A percentile compares a stretch with the other conserved stretches of the same genome.
Conservation (phyloP, 2,113 vertebrate genomes). For the Carassius gibelio region DNA sequence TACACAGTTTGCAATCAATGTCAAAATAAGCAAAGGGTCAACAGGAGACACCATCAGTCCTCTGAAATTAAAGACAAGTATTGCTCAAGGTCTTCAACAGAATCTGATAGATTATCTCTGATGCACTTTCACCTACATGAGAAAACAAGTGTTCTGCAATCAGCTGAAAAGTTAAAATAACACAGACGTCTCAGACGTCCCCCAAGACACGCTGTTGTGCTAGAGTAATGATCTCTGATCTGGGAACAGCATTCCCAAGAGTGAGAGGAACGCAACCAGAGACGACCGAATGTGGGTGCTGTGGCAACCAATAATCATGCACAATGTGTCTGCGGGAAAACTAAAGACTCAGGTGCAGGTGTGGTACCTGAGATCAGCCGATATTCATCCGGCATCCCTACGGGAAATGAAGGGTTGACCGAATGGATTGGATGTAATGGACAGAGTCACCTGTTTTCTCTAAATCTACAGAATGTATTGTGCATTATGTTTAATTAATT, state of each 20-base stretch:
- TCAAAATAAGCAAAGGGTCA: constrained; percentile 21
- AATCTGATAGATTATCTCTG: neutral
- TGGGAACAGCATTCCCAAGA: neutral
- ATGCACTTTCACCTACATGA: constrained; percentile 30
- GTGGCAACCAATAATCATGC: neutral
- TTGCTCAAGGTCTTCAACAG: constrained; percentile 12
- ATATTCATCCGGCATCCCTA: no score
- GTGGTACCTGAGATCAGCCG: neutral
- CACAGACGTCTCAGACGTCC: neutral
- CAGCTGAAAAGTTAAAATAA: constrained; percentile 23
- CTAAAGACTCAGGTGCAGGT: constrained; percentile 14
- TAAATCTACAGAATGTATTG: neutral
- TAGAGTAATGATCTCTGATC: constrained; percentile 18
- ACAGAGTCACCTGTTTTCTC: neutral
- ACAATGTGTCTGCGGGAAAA: neutral
- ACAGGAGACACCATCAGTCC: neutral
- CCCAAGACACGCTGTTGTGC: neutral
- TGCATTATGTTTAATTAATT: neutral
- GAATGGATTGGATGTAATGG: neutral
- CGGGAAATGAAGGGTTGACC: neutral
- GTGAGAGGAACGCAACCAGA: neutral
- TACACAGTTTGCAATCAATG: neutral
- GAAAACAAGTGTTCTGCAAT: constrained; percentile 26
- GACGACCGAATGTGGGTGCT: neutral
- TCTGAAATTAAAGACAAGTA: neutral